These are phyloP conservation scores for Siniperca chuatsi DNA, from an alignment of 2,113 vertebrate species.

Conservation along the genomic window DNA sequence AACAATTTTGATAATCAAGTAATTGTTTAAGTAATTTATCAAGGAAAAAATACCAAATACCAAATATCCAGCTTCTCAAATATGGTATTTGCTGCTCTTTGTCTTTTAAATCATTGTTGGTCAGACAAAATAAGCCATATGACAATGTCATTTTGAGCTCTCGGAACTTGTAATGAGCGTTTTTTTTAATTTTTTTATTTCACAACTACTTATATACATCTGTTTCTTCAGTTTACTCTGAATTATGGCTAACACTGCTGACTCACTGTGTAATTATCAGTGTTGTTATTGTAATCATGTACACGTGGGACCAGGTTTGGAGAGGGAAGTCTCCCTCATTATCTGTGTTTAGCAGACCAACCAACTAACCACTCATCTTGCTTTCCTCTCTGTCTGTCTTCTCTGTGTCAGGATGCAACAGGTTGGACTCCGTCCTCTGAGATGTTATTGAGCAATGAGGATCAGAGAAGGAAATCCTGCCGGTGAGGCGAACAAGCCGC, in stretches of 20 bases:
- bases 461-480: slow-evolving; percentile 63
- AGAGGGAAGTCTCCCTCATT: slow-evolving; percentile 15
- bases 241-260: background rate
- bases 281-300: background rate
- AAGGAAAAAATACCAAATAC: too few relatives aligned
- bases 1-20: too few relatives aligned
- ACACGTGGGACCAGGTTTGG: background rate
- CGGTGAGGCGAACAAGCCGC: slow-evolving; percentile 46
- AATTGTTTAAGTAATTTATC: too few relatives aligned
- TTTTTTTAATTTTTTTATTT: background rate
- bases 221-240: background rate
- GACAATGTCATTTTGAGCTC: background rate
- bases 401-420: slow-evolving; percentile 81
- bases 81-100: too few relatives aligned
- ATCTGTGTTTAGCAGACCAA: slow-evolving; percentile 20
- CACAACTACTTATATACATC: too few relatives aligned
- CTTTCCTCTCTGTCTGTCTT: slow-evolving; percentile 10
- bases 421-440: slow-evolving; percentile 37
- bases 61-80: too few relatives aligned
- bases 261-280: background rate
- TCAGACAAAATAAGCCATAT: background rate
- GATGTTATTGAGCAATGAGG: slow-evolving; percentile 54
- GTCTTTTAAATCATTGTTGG: background rate
- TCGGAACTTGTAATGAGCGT: background rate
- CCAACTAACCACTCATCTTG: slow-evolving; percentile 7